Percentiles rank a stretch among this genome's conserved stretches.
Evolutionary conservation across 2,888 invertebrate genomes (phyloP).

Genomic region (Xanthorhoe spadicearia): DNA sequence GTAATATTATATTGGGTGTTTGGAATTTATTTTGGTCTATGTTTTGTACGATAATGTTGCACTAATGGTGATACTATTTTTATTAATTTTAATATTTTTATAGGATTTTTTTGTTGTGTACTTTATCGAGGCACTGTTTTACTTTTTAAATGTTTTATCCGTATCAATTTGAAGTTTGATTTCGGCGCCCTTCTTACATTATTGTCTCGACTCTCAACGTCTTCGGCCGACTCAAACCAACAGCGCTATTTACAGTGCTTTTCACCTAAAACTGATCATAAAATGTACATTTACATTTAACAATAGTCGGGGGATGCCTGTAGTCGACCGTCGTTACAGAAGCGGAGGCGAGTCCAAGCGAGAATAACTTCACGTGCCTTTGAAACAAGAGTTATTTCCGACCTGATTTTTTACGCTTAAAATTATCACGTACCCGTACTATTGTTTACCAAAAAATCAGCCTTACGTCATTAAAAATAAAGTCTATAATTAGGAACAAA

Average conservation of each 20-base stretch:
- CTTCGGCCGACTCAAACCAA: slow-evolving; percentile 57
- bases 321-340: slow-evolving; percentile 37
- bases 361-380: slow-evolving; percentile 66
- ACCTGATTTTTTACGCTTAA: slow-evolving; percentile 52
- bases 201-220: slow-evolving; percentile 69
- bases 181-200: slow-evolving; percentile 45
- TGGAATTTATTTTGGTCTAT: slow-evolving; percentile 79
- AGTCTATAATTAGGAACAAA: slow-evolving; percentile 78
- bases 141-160: slow-evolving; percentile 30
- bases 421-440: slow-evolving; percentile 70
- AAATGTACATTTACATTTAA: slow-evolving; percentile 61
- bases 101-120: slow-evolving; percentile 48
- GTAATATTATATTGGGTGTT: slow-evolving; percentile 60
- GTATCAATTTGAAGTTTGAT: slow-evolving; percentile 21
- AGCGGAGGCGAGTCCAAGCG: slow-evolving; percentile 48
- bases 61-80: slow-evolving; percentile 68
- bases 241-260: slow-evolving; percentile 62
- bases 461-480: slow-evolving; percentile 76
- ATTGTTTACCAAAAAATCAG: slow-evolving; percentile 75
- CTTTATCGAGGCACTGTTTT: slow-evolving; percentile 64
- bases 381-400: slow-evolving; percentile 48
- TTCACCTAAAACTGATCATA: slow-evolving; percentile 53
- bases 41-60: slow-evolving; percentile 80
- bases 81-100: slow-evolving; percentile 41
- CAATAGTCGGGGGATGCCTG: slow-evolving; percentile 42